phyloP scores from a whole-genome alignment of 2,888 invertebrate genomes.

The Yponomeuta evonymella region DNA sequence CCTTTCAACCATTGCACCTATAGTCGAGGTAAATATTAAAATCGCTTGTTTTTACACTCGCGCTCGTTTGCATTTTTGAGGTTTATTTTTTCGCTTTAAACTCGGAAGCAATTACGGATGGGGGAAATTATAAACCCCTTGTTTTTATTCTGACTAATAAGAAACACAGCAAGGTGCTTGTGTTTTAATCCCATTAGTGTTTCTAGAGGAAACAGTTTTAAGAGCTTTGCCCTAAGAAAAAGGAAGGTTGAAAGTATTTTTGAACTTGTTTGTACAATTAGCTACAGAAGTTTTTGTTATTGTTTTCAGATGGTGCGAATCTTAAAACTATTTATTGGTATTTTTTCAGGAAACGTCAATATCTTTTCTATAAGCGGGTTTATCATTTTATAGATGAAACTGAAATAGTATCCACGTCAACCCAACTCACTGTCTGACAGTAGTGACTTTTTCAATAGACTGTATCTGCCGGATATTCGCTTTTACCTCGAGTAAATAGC shows the following conservation, averaged over 20 bases:
- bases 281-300: not conserved
- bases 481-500: constrained; percentile 7
- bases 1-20: not conserved
- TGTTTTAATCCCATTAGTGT: constrained; percentile 13
- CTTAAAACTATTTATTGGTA: too few species aligned
- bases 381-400: too few species aligned
- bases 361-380: too few species aligned
- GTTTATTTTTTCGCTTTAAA: constrained; percentile 5
- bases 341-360: too few species aligned
- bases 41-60: constrained; percentile 15
- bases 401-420: too few species aligned
- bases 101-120: constrained; percentile 33
- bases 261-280: not conserved
- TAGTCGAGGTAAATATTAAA: constrained; percentile 16
- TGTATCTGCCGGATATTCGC: not conserved
- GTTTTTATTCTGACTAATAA: constrained; percentile 24
- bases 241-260: not conserved
- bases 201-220: not conserved
- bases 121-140: constrained; percentile 32
- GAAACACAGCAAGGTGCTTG: constrained; percentile 15
- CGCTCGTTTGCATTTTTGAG: not conserved
- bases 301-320: too few species aligned
- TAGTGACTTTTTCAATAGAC: not conserved
- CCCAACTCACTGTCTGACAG: not conserved
- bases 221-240: not conserved